Evolutionary conservation across 2,797 vertebrate genomes (phyloP).

Genomic region (Cyprinella venusta): DNA sequence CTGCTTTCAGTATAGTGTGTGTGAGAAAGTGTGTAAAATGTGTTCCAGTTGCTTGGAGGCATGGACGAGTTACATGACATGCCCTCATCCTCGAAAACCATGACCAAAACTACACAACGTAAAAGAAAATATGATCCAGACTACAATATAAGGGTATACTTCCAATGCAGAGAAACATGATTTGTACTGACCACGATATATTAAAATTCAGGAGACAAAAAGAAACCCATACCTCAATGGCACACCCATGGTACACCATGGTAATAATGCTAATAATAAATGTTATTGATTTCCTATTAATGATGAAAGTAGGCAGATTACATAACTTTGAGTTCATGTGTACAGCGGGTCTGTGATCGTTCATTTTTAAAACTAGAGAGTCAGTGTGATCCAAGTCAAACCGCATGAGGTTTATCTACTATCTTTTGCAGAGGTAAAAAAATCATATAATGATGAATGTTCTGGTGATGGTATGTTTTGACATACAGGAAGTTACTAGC

Average conservation of each 20-base stretch:
- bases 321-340: neutral
- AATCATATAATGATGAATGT: neutral
- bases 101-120: conserved; percentile 1
- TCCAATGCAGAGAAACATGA: neutral
- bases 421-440: neutral
- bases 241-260: neutral
- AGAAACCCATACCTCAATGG: neutral
- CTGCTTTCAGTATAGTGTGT: neutral
- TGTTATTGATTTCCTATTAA: neutral
- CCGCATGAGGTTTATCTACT: neutral
- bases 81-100: conserved; percentile 11
- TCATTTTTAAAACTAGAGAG: neutral
- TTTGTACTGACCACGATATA: neutral
- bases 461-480: neutral
- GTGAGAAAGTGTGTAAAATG: conserved; percentile 9
- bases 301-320: neutral
- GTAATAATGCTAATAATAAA: neutral
- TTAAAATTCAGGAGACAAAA: neutral
- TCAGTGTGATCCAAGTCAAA: neutral
- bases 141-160: neutral
- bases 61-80: conserved; percentile 7
- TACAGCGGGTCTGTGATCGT: neutral
- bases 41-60: conserved; percentile 5
- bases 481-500: neutral
- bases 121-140: neutral